Evolutionary conservation across 2,113 vertebrate species (phyloP).

Genomic region (Rattus norvegicus): GRCr8 NC_086036.1:9689001-9689500

Average conservation of each 20-base stretch:
- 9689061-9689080: not conserved
- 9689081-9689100: not conserved
- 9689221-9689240: too few relatives aligned
- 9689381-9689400: not conserved
- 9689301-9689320: not conserved
- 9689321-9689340: not conserved
- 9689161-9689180: not conserved
- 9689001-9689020: not conserved
- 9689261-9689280: not conserved
- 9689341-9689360: not conserved
- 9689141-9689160: not conserved
- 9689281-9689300: not conserved
- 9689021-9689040: not conserved
- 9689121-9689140: not conserved
- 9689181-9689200: not conserved
- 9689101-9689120: not conserved
- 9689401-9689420: not conserved
- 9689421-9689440: not conserved
- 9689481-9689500: not conserved
- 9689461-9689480: slow-evolving; percentile 27
- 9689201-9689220: not conserved
- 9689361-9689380: not conserved
- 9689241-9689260: not conserved
- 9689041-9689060: not conserved
- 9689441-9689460: not conserved